Evolutionary conservation across 2,797 vertebrate genomes (phyloP).

Genomic region (Cuniculus paca): DNA sequence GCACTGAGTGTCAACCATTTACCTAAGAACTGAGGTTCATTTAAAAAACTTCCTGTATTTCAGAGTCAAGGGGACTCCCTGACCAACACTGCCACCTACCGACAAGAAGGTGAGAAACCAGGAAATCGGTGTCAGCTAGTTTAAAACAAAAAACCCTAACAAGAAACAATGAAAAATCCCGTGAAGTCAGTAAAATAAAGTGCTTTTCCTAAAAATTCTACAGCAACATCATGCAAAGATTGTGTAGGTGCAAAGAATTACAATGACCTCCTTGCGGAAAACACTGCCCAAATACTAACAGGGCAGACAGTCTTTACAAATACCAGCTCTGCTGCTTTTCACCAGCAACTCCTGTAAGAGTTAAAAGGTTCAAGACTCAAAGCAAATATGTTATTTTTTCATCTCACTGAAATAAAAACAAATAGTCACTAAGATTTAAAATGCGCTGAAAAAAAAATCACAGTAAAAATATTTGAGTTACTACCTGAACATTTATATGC

Average conservation of each 20-base stretch:
- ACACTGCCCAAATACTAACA: background rate
- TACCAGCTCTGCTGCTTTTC: background rate
- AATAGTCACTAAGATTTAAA: slow-evolving; percentile 22
- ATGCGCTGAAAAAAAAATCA: background rate
- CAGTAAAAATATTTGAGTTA: slow-evolving; percentile 30
- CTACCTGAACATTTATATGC: background rate
- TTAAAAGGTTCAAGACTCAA: background rate
- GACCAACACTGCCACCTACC: slow-evolving; percentile 84
- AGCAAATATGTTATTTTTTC: slow-evolving; percentile 14
- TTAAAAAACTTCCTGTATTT: slow-evolving; percentile 28
- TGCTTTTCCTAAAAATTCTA: background rate
- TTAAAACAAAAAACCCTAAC: background rate
- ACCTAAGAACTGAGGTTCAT: slow-evolving; percentile 19
- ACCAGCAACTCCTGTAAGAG: background rate
- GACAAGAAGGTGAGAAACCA: slow-evolving; percentile 24
- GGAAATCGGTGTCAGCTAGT: background rate
- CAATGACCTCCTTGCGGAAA: background rate
- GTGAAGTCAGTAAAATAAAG: background rate
- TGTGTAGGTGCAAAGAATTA: background rate
- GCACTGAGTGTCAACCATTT: background rate
- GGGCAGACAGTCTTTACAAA: background rate
- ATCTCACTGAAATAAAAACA: background rate
- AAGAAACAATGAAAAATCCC: background rate
- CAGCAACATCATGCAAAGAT: background rate
- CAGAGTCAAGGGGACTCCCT: slow-evolving; percentile 70